phyloP scores from a whole-genome alignment of 2,888 invertebrate species.

The Drosophila bunnanda region DNA sequence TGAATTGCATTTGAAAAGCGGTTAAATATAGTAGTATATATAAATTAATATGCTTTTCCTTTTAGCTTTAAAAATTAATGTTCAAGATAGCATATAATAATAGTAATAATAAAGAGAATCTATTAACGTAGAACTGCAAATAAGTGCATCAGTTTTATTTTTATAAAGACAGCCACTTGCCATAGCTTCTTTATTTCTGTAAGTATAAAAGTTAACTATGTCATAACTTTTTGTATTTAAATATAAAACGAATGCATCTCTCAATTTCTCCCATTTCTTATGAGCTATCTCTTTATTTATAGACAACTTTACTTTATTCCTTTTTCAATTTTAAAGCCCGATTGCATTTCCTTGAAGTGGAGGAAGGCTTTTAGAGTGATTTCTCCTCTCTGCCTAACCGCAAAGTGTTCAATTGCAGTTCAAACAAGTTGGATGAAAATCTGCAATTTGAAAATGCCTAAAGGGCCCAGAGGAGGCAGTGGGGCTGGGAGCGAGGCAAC shows the following conservation, averaged over 20 bases:
- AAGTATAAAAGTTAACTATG: not conserved
- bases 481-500: not conserved
- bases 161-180: not conserved
- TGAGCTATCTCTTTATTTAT: not conserved
- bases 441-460: slow-evolving; percentile 4
- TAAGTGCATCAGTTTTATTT: not conserved
- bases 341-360: not conserved
- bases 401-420: slow-evolving; percentile 11
- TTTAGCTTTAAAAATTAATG: too few relatives aligned
- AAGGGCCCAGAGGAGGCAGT: not conserved
- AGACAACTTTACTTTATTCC: not conserved
- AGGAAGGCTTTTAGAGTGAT: slow-evolving; percentile 13
- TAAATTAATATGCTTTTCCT: not conserved
- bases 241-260: not conserved
- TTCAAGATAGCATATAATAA: not conserved
- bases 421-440: slow-evolving; percentile 10
- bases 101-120: not conserved
- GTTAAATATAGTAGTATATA: not conserved
- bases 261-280: not conserved
- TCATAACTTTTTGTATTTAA: not conserved
- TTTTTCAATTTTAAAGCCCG: not conserved
- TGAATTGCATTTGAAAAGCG: not conserved
- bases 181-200: not conserved
- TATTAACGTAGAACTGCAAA: not conserved
- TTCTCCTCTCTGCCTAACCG: slow-evolving; percentile 1